Evolutionary conservation across 2,888 invertebrate genomes (phyloP).

Genomic region (Eilema depressum): DNA sequence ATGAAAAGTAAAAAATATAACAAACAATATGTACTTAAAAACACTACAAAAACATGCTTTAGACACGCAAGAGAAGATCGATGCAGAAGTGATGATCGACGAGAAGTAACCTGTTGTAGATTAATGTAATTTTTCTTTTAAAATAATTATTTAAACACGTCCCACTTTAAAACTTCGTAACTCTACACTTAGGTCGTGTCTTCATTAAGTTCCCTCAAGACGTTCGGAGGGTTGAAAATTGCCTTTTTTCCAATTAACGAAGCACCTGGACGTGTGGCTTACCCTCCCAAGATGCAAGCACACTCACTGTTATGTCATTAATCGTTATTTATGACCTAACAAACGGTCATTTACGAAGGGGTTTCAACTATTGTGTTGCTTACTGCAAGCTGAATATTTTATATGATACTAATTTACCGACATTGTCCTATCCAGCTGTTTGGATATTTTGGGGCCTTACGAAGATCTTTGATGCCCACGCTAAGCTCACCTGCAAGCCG

Average conservation of each 20-base stretch:
- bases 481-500: too few relatives aligned
- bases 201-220: conserved; percentile 54
- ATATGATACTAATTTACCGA: background rate
- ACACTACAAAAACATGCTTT: too few relatives aligned
- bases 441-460: too few relatives aligned
- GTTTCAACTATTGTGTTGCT: conserved; percentile 19
- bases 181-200: conserved; percentile 57
- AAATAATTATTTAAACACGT: too few relatives aligned
- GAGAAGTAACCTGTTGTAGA: too few relatives aligned
- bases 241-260: conserved; percentile 75
- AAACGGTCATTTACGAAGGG: conserved; percentile 42
- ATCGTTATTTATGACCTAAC: conserved; percentile 47
- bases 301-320: conserved; percentile 41
- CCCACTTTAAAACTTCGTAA: conserved; percentile 33
- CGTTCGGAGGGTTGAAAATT: conserved; percentile 65
- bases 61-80: too few relatives aligned
- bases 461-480: too few relatives aligned
- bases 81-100: too few relatives aligned
- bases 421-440: background rate
- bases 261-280: conserved; percentile 72
- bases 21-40: too few relatives aligned
- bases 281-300: conserved; percentile 61
- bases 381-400: background rate
- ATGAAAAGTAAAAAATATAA: too few relatives aligned
- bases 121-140: too few relatives aligned